phyloP scores from a whole-genome alignment of 2,113 vertebrate species.

The Anhinga rufa region DNA sequence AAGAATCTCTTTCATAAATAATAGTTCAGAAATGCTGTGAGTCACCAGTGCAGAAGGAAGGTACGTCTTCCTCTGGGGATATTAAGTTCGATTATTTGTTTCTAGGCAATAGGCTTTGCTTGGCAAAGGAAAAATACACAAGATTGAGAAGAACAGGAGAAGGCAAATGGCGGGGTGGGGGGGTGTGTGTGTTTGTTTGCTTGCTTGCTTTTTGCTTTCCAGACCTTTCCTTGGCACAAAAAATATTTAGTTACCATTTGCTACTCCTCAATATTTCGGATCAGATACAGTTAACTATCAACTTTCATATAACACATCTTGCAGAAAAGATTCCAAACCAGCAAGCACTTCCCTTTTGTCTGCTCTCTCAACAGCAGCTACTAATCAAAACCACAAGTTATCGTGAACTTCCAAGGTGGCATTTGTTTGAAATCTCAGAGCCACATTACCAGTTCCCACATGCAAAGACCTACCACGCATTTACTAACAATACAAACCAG shows the following conservation, averaged over 20 bases:
- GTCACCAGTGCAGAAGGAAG: neutral
- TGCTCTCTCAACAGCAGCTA: neutral
- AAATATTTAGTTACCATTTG: neutral
- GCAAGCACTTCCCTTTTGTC: neutral
- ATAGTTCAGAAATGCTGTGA: neutral
- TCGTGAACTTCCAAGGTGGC: neutral
- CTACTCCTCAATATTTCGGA: neutral
- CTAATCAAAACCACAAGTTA: neutral
- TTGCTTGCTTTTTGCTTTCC: neutral
- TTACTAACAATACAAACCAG: neutral
- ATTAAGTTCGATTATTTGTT: neutral
- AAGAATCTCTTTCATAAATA: neutral
- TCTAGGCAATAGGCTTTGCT: neutral
- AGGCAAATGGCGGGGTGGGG: neutral
- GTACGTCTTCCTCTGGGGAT: neutral
- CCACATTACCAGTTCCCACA: neutral
- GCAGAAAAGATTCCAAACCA: neutral
- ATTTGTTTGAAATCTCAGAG: neutral
- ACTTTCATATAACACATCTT: neutral
- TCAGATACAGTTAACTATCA: neutral
- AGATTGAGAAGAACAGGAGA: neutral
- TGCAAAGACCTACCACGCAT: neutral
- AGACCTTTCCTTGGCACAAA: neutral
- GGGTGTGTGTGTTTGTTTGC: no score
- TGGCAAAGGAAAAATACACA: neutral